These are phyloP conservation scores for Mastomys natalensis DNA, from an alignment of 2,113 vertebrate species.

Conservation along the genomic window DNA sequence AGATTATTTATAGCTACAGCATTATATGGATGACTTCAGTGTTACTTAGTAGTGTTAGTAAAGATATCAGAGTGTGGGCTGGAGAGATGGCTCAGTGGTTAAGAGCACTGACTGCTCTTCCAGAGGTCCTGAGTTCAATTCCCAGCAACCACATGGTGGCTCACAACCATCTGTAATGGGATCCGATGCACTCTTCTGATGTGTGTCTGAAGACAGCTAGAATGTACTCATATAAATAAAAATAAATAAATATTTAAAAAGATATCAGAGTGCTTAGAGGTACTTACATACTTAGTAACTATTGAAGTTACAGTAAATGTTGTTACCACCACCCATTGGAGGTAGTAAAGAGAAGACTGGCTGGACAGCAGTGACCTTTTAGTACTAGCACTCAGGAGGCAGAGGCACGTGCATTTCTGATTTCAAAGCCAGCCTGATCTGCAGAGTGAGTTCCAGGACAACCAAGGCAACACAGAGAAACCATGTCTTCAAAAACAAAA, in stretches of 20 bases:
- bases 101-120: no score
- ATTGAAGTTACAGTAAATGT: background rate
- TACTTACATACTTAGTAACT: background rate
- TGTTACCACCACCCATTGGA: background rate
- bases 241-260: no score
- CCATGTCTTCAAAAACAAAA: background rate
- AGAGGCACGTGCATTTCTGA: background rate
- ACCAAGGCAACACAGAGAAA: background rate
- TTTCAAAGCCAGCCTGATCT: background rate
- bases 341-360: background rate
- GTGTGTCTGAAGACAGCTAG: no score
- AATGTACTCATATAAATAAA: no score
- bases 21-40: slow-evolving; percentile 23
- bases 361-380: background rate
- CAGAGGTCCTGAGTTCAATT: no score
- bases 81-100: no score
- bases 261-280: background rate
- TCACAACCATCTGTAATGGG: no score
- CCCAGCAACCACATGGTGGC: no score
- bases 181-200: no score
- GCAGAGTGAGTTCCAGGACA: background rate
- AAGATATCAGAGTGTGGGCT: no score
- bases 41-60: slow-evolving; percentile 37
- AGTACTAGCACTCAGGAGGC: background rate
- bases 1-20: background rate